Evolutionary conservation across 2,113 vertebrate species (phyloP).

Genomic region (Mesitornis unicolor): DNA sequence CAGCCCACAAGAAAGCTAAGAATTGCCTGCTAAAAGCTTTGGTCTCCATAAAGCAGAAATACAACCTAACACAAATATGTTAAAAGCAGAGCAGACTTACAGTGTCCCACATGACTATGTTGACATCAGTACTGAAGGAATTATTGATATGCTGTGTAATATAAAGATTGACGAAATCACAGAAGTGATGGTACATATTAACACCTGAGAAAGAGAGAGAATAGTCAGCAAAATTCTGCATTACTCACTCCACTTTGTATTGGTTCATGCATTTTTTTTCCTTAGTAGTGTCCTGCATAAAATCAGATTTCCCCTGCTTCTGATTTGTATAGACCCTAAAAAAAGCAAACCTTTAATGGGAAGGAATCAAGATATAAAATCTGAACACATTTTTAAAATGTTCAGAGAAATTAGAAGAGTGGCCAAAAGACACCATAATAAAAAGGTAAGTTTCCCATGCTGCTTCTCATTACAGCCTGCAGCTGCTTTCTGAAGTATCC

Average conservation of each 20-base stretch:
- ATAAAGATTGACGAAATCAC: slow-evolving; percentile 96
- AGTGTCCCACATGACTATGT: slow-evolving; percentile 97
- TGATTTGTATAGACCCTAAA: neutral
- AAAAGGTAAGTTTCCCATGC: neutral
- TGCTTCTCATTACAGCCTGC: neutral
- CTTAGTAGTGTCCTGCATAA: neutral
- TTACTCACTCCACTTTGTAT: neutral
- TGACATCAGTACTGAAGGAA: slow-evolving; percentile 89
- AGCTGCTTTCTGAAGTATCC: neutral
- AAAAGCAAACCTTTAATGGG: neutral
- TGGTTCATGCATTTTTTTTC: neutral
- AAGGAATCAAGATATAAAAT: neutral
- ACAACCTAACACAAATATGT: neutral
- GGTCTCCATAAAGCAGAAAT: neutral
- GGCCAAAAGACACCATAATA: neutral
- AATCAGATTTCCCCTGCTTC: neutral
- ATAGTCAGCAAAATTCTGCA: neutral
- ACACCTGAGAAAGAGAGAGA: slow-evolving; percentile 81
- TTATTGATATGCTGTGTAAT: slow-evolving; percentile 94
- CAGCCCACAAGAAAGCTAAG: neutral
- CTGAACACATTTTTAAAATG: neutral
- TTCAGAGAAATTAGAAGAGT: neutral
- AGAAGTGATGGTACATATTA: slow-evolving; percentile 99
- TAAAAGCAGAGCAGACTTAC: slow-evolving; percentile 74
- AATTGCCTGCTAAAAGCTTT: neutral